phyloP scores from a whole-genome alignment of 2,888 invertebrate species.

The Limenitis camilla region DNA sequence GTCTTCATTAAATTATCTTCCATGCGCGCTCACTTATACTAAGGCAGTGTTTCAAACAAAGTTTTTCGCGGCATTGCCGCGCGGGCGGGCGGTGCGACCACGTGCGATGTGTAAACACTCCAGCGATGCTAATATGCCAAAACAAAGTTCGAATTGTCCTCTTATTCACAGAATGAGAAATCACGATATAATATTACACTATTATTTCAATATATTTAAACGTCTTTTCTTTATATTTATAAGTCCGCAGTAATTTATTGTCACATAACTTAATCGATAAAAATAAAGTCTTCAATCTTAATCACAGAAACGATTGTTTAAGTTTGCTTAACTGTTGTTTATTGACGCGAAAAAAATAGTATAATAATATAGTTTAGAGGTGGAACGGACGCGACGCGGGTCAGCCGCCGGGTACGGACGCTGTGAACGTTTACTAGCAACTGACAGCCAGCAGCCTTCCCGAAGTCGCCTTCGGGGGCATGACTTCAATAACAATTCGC shows the following conservation, averaged over 20 bases:
- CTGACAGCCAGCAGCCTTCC: constrained; percentile 75
- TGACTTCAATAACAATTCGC: constrained; percentile 76
- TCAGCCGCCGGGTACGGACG: constrained; percentile 64
- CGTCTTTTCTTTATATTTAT: constrained; percentile 32
- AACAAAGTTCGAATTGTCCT: constrained; percentile 27
- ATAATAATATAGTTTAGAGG: constrained; percentile 48
- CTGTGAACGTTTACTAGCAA: constrained; percentile 71
- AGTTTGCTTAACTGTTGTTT: constrained; percentile 59
- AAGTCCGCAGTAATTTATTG: constrained; percentile 36
- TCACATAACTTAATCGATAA: constrained; percentile 28
- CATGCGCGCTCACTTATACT: constrained; percentile 49
- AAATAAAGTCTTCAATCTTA: constrained; percentile 38
- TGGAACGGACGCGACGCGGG: constrained; percentile 47
- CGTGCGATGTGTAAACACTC: constrained; percentile 68
- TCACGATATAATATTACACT: constrained; percentile 11
- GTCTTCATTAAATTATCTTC: constrained; percentile 44
- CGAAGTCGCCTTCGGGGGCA: constrained; percentile 75
- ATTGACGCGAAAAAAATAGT: constrained; percentile 38
- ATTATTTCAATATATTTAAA: constrained; percentile 32
- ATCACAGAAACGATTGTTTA: constrained; percentile 47
- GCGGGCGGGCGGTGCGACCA: constrained; percentile 55
- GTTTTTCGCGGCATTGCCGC: constrained; percentile 71
- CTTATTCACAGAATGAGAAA: constrained; percentile 17
- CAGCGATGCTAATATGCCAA: constrained; percentile 23
- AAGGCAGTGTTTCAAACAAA: constrained; percentile 60